Base-by-base conservation (phyloP, 2,888 invertebrate genomes). In the Aquatica leii region DNA sequence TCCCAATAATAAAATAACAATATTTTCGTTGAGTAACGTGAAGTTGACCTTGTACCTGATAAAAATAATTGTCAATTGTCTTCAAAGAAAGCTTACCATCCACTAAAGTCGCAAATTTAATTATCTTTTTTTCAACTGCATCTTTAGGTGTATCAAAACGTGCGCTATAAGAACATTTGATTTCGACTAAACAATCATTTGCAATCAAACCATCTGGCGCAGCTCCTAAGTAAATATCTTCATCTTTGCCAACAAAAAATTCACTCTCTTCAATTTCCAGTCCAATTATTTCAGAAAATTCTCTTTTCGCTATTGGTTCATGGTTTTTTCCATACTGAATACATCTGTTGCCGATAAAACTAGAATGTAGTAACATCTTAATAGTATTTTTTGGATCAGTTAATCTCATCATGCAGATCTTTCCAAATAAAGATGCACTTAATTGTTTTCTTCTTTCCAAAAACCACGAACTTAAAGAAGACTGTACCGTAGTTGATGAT, bases 11-110 rank as follows among this genome's bases (percentile, higher is more conserved):
- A 55, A 55, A 31, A n/a, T 24, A 12, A 18, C 55, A 46, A 31
- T 55, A 46, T 18, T 43, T 24, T 6, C 31, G 8, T 12, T 15
- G 12, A 9, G 43, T 54, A 24, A 41, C 17, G 15, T 15, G 31
- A 14, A 55, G 31, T 55, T 43, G 46, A 31, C 55, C 55, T 55
- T 55, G 55, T 8, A 55, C 46, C 17, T 34, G 46, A 1, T 34
- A 55, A n/a, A 31, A 55, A 17, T 46, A 43, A 34, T 46, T n/a
- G 31, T 43, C 31, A 20, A 20, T 53, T 20, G 12, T 5, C 2
- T 53, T 53, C 14, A 53, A 21, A 9, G 6, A n/a, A 1, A 40
- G 6, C 1, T 41, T 6, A 53, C 1, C 41, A 40, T 53, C 9
- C 20, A 18, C 37, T 20, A 8, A n/a, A n/a, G 21, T 21, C n/a